Conservation (phyloP, 1,140 invertebrate genomes). For the Adoxophyes honmai region DNA sequence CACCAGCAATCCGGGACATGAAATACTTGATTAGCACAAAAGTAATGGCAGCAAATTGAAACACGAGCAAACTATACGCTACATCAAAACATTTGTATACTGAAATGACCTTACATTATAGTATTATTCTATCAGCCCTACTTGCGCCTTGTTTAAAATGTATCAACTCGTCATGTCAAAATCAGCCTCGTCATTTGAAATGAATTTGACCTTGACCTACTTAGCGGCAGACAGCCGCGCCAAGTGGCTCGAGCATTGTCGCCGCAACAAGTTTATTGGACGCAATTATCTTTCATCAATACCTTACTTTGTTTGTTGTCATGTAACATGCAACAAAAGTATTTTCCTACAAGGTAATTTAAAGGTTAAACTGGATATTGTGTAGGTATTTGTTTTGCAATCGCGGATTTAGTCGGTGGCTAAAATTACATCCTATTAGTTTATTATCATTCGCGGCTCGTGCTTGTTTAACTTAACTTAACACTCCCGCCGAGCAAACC, state of each 20-base stretch:
- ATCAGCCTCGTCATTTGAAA: constrained; percentile 15
- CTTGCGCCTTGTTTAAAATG: no score
- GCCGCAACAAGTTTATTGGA: constrained; percentile 3
- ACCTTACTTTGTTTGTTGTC: not conserved
- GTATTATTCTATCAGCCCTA: no score
- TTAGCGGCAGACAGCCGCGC: constrained; percentile 12
- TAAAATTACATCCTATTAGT: not conserved
- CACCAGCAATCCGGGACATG: no score
- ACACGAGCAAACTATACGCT: no score
- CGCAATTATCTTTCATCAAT: not conserved
- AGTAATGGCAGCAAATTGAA: no score
- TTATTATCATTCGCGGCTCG: not conserved
- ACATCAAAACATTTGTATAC: no score
- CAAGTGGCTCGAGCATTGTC: constrained; percentile 11
- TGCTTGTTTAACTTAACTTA: not conserved
- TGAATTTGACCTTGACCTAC: constrained; percentile 30
- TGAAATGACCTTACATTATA: no score
- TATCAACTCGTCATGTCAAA: not conserved
- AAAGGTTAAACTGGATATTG: not conserved
- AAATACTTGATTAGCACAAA: no score
- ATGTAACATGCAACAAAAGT: not conserved
- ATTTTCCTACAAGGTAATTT: not conserved
- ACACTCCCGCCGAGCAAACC: not conserved
- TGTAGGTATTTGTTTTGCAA: no score
- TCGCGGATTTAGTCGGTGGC: no score